Base-by-base conservation (phyloP, 1,140 invertebrate genomes). In the Latrodectus geometricus region DNA sequence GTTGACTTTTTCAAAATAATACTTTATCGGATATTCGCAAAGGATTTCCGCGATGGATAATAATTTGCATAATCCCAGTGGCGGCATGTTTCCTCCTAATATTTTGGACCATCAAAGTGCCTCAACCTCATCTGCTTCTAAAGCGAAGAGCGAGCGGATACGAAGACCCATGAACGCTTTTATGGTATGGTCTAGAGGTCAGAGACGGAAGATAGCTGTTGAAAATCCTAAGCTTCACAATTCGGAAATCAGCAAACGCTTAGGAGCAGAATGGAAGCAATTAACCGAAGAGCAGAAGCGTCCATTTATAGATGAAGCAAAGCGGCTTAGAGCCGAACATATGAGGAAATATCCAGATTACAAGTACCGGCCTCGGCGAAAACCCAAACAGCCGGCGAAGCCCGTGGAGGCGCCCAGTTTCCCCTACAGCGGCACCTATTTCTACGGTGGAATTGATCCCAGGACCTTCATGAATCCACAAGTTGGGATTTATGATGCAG, bases 161-260 rank as follows among this genome's bases (percentile, higher is more conserved):
- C 96, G 96, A 90, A 91, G 95, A n/a, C 96, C 95, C 0, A 96
- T 97, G 96, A 97, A 96, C 91, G 95, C 95, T 0, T 97, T 97
- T 91, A 96, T 96, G 96, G 95, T 96, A 0, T 97, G 96, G 96
- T 96, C 95, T 0, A 92, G 95, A 56, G 89, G 90, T 54, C 90
- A 91, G 86, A 87, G 91, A 49, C 82, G 90, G n/a, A 91, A 89
- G 68, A 89, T 89, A 9, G 87, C 89, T 15, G 21, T 86, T 17
- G 89, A 89, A 9, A 82, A 89, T 69, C 89, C 89, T 8, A 89
- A 89, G 49, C 89, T 89, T 89, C 89, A 89, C 74, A 89, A 89
- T 74, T 93, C 93, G 8, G 93, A 93, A 89, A 93, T 93, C 79
- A 92, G 91, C 87, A 93, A 93, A 89, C 89, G 92, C 11, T 89